These are phyloP conservation scores for Brachyopa scutellaris DNA, from an alignment of 2,888 invertebrate genomes.

Conservation along the genomic window DNA sequence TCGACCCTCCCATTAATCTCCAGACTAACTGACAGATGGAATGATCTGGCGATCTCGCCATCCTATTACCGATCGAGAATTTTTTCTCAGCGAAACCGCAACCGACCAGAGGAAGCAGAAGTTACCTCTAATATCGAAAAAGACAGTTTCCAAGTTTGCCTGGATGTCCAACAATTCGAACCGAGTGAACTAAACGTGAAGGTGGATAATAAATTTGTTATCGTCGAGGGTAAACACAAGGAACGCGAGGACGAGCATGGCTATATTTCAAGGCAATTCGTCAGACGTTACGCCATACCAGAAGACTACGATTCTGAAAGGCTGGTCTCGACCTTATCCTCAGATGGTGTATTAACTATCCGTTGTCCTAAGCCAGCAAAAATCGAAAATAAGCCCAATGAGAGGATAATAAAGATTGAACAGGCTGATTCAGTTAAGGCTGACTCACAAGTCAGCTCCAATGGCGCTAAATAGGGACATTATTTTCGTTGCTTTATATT, in stretches of 20 bases:
- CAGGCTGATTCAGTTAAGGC: slow-evolving; percentile 86
- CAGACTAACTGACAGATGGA: slow-evolving; percentile 32
- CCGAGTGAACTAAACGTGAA: slow-evolving; percentile 91
- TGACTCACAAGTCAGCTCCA: slow-evolving; percentile 83
- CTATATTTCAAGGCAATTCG: slow-evolving; percentile 88
- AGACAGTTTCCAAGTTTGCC: slow-evolving; percentile 86
- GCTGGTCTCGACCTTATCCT: slow-evolving; percentile 88
- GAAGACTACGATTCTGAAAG: slow-evolving; percentile 88
- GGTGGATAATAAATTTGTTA: slow-evolving; percentile 87
- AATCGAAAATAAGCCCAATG: slow-evolving; percentile 79
- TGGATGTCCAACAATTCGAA: slow-evolving; percentile 89
- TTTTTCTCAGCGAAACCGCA: neutral
- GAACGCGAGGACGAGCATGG: slow-evolving; percentile 89
- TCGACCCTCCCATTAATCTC: slow-evolving; percentile 35
- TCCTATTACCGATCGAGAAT: slow-evolving; percentile 15
- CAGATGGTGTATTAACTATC: slow-evolving; percentile 88
- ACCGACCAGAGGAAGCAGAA: neutral
- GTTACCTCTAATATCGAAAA: slow-evolving; percentile 81
- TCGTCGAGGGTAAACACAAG: slow-evolving; percentile 90
- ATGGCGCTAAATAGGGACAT: slow-evolving; percentile 77
- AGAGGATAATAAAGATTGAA: slow-evolving; percentile 84
- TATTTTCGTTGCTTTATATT: too few species aligned
- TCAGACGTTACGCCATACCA: slow-evolving; percentile 88
- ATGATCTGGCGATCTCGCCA: slow-evolving; percentile 35
- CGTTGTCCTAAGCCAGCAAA: slow-evolving; percentile 84